Evolutionary conservation across 1,140 invertebrate species (phyloP).

Genomic region (Pemphigus obesinymphae): DNA sequence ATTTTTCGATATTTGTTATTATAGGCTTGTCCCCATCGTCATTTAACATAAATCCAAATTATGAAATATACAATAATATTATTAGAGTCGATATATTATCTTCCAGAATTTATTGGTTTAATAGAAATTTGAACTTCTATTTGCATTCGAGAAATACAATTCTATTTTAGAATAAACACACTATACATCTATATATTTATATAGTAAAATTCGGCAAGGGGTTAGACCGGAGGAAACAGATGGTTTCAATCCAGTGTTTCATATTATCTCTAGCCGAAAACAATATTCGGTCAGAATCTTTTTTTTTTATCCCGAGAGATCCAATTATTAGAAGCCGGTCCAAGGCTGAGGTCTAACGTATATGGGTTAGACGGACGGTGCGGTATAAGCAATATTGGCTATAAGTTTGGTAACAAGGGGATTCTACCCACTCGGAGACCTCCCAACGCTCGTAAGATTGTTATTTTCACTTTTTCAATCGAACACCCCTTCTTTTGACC

Average conservation of each 20-base stretch:
- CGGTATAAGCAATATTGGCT: conserved; percentile 20
- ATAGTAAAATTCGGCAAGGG: not conserved
- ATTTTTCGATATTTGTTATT: no score
- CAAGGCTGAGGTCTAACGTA: not conserved
- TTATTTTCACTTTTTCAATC: conserved; percentile 39
- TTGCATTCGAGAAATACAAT: no score
- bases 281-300: conserved; percentile 19
- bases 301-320: conserved; percentile 29
- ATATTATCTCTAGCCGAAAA: not conserved
- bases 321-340: conserved; percentile 7
- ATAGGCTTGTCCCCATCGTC: no score
- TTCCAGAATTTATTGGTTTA: no score
- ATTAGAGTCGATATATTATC: no score
- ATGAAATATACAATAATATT: no score
- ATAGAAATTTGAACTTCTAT: no score
- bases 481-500: conserved; percentile 21
- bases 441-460: conserved; percentile 38
- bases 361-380: not conserved
- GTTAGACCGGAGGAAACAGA: not conserved
- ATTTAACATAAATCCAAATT: no score
- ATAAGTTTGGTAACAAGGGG: conserved; percentile 14
- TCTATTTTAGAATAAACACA: no score
- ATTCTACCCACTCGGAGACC: conserved; percentile 27
- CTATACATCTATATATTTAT: no score
- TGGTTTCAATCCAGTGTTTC: not conserved